Conservation (phyloP, 1,140 invertebrate species). For the Atta cephalotes region DNA sequence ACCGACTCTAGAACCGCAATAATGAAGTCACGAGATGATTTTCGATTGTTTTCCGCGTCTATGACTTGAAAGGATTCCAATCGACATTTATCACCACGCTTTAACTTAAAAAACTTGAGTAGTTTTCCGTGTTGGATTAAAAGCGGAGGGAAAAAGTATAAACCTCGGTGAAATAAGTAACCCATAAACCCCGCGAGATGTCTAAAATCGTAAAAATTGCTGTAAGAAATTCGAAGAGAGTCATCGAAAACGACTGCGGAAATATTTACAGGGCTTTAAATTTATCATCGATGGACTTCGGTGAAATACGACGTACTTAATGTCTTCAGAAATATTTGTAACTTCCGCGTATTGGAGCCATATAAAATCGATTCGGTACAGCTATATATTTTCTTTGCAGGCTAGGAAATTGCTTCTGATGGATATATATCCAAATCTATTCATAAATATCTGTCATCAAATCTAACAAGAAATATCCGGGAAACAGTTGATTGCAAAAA, state of each 20-base stretch:
- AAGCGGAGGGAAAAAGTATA: neutral
- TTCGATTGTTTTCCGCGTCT: neutral
- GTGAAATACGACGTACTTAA: slow-evolving; percentile 55
- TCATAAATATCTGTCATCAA: neutral
- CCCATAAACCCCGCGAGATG: slow-evolving; percentile 14
- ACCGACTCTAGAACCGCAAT: neutral
- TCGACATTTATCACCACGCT: neutral
- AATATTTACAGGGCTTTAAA: slow-evolving; percentile 47
- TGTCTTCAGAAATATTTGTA: slow-evolving; percentile 58
- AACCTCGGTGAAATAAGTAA: slow-evolving; percentile 27
- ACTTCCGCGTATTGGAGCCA: slow-evolving; percentile 43
- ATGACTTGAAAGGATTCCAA: slow-evolving; percentile 14
- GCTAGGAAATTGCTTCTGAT: slow-evolving; percentile 28
- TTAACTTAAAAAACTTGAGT: slow-evolving; percentile 18
- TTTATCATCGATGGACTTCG: slow-evolving; percentile 42
- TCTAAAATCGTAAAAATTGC: slow-evolving; percentile 26
- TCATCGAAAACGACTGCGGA: slow-evolving; percentile 37
- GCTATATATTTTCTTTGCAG: slow-evolving; percentile 29
- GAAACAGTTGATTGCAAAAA: neutral
- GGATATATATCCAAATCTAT: slow-evolving; percentile 3
- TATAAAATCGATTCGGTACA: slow-evolving; percentile 53
- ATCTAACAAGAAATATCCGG: slow-evolving; percentile 9
- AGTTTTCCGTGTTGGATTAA: slow-evolving; percentile 23
- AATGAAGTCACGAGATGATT: slow-evolving; percentile 22
- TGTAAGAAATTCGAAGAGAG: slow-evolving; percentile 30